Percentiles rank a stretch among this genome's conserved stretches.
Conservation (phyloP, 2,797 vertebrate species). For the Liparis tanakae region DNA sequence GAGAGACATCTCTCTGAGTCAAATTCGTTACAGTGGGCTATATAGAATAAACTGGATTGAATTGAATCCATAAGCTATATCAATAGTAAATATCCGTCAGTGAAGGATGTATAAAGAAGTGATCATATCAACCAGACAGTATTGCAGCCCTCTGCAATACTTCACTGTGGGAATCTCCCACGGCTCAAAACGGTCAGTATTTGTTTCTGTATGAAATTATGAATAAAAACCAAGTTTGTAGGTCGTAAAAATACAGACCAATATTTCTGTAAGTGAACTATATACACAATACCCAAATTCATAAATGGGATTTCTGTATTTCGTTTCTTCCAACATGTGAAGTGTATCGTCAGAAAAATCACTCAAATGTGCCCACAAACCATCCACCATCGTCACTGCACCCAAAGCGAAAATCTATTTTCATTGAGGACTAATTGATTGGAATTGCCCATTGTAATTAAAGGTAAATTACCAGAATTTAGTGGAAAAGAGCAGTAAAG, state of each 20-base stretch:
- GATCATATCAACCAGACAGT: neutral
- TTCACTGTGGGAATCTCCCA: neutral
- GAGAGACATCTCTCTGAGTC: too few species aligned
- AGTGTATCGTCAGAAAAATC: neutral
- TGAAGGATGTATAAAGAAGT: neutral
- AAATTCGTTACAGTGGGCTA: too few species aligned
- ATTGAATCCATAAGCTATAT: neutral
- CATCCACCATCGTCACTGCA: conserved; percentile 14
- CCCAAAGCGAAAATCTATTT: conserved; percentile 65
- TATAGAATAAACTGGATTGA: too few species aligned
- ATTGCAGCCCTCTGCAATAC: neutral
- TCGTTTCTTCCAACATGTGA: neutral
- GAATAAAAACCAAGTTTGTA: neutral
- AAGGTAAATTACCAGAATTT: conserved; percentile 55
- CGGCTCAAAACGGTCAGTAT: neutral
- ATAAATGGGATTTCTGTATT: conserved; percentile 4
- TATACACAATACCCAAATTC: neutral
- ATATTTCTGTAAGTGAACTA: neutral
- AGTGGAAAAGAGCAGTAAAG: conserved; percentile 39
- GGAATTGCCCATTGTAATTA: conserved; percentile 69
- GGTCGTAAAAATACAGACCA: neutral
- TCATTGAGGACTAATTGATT: conserved; percentile 70
- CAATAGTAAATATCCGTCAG: conserved; percentile 6
- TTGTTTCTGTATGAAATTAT: neutral
- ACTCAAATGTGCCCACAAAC: conserved; percentile 18